Percentiles rank a stretch among this genome's conserved stretches.
phyloP scores from a whole-genome alignment of 2,888 invertebrate species.

The Alloscopus bannaensis region DNA sequence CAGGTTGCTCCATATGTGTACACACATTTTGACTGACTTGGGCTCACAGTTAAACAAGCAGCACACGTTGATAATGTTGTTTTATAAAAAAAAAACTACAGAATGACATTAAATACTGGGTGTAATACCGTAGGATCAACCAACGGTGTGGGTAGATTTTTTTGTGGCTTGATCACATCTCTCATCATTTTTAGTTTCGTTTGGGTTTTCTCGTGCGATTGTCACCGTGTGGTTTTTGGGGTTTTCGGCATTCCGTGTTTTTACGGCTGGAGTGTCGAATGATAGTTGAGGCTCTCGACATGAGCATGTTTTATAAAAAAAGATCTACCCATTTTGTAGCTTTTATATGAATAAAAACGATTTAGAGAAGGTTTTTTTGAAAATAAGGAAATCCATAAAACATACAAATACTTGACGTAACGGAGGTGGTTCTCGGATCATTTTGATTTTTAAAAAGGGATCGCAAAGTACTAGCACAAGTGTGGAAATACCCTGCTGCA shows the following conservation, averaged over 20 bases:
- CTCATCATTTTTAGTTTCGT: no score
- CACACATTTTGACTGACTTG: conserved; percentile 8
- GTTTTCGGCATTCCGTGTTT: conserved; percentile 15
- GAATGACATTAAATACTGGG: no score
- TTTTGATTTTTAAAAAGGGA: conserved; percentile 49
- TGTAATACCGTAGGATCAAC: no score
- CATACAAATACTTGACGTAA: conserved; percentile 61
- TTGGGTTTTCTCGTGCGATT: no score
- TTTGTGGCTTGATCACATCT: neutral
- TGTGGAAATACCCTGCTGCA: conserved; percentile 5
- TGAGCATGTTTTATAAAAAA: conserved; percentile 36
- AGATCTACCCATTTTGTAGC: conserved; percentile 2
- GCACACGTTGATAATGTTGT: no score
- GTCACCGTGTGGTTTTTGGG: conserved; percentile 21
- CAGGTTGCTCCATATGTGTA: conserved; percentile 33
- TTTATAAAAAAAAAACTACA: no score
- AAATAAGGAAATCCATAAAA: conserved; percentile 51
- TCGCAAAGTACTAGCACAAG: no score
- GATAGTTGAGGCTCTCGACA: conserved; percentile 16
- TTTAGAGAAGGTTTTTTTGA: neutral
- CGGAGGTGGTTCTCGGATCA: conserved; percentile 51
- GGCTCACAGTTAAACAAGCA: conserved; percentile 5
- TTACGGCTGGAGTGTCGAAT: neutral
- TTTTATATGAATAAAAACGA: conserved; percentile 15
- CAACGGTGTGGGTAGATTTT: no score